phyloP scores from a whole-genome alignment of 1,140 invertebrate species.

The Stegodyphus mimosarum region DNA sequence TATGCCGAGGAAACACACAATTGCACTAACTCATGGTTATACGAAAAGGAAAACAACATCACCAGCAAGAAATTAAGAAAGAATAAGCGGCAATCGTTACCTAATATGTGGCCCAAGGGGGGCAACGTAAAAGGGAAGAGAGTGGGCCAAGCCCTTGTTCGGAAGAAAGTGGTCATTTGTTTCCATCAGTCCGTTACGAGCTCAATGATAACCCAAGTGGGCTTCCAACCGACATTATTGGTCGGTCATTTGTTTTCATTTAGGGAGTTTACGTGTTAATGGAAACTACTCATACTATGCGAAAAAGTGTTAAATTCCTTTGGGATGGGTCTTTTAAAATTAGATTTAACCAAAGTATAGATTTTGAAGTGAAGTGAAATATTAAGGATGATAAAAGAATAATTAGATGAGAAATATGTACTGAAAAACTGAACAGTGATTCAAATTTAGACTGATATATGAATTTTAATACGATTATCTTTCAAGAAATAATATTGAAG shows the following conservation, averaged over 20 bases:
- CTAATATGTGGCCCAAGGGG: slow-evolving; percentile 34
- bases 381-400: too few species aligned
- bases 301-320: background rate
- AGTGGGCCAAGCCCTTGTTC: slow-evolving; percentile 13
- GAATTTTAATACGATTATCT: too few species aligned
- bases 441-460: too few species aligned
- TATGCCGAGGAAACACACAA: background rate
- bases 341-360: too few species aligned
- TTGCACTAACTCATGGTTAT: slow-evolving; percentile 5
- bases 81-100: slow-evolving; percentile 20
- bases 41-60: slow-evolving; percentile 2
- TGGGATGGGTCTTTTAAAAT: too few species aligned
- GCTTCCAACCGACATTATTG: slow-evolving; percentile 29
- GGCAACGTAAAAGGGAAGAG: background rate
- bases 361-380: too few species aligned
- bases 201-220: slow-evolving; percentile 34
- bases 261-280: slow-evolving; percentile 20
- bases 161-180: slow-evolving; percentile 31
- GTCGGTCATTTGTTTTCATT: slow-evolving; percentile 34
- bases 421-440: too few species aligned
- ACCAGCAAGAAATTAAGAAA: slow-evolving; percentile 28
- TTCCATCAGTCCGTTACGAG: slow-evolving; percentile 9
- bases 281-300: background rate
- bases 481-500: too few species aligned
- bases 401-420: too few species aligned